A percentile compares a stretch with the other conserved stretches of the same genome.
Evolutionary conservation across 2,797 vertebrate species (phyloP).

Genomic region (Galagoides demidoff): DNA sequence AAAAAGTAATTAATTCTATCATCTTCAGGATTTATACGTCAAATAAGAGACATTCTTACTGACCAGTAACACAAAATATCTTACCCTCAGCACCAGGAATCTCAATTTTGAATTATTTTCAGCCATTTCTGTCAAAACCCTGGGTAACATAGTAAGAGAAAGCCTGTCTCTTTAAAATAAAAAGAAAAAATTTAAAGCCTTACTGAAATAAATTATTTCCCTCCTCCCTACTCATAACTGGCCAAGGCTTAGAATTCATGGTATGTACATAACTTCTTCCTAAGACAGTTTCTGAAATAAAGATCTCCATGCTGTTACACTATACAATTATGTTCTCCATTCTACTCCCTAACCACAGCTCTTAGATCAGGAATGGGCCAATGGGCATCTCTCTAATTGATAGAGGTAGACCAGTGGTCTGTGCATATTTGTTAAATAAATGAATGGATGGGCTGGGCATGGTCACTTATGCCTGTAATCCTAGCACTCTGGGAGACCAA

Average conservation of each 20-base stretch:
- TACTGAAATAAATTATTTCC: not conserved
- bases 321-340: not conserved
- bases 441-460: not conserved
- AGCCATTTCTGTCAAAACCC: not conserved
- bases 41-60: not conserved
- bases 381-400: not conserved
- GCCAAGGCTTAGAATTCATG: not conserved
- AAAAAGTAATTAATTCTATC: not conserved
- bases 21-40: not conserved
- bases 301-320: not conserved
- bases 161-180: not conserved
- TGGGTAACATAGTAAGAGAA: not conserved
- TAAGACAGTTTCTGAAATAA: constrained; percentile 8
- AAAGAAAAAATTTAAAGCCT: not conserved
- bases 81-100: not conserved
- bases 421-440: not conserved
- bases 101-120: constrained; percentile 13
- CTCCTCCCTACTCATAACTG: not conserved
- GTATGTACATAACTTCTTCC: not conserved
- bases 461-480: too few relatives aligned
- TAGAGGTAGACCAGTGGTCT: not conserved
- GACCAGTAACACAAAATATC: not conserved
- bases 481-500: too few relatives aligned
- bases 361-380: not conserved
- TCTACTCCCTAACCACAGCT: not conserved